Conservation (phyloP, 2,888 invertebrate genomes). For the Pyrrhosoma nymphula region DNA sequence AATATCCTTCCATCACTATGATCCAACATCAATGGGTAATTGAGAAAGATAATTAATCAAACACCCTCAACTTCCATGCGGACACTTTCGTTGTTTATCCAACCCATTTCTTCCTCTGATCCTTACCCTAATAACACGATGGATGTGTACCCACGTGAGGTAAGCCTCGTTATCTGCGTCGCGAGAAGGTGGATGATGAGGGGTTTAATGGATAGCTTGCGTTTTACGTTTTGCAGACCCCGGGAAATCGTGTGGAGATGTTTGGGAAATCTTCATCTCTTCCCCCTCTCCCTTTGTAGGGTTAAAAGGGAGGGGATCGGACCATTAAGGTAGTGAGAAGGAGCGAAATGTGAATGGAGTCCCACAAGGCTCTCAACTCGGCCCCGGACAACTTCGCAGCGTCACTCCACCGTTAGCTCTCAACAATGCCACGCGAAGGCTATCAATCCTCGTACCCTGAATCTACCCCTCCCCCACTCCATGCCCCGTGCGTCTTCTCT, state of each 20-base stretch:
- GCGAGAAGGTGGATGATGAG: background rate
- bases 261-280: background rate
- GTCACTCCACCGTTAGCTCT: background rate
- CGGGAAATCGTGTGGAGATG: background rate
- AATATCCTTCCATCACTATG: background rate
- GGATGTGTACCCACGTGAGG: background rate
- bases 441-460: background rate
- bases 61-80: background rate
- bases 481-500: background rate
- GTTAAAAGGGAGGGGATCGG: background rate
- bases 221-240: background rate
- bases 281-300: background rate
- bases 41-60: background rate
- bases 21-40: background rate
- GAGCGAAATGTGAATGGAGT: background rate
- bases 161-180: background rate
- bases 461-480: background rate
- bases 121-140: background rate
- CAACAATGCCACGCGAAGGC: background rate
- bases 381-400: background rate
- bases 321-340: background rate
- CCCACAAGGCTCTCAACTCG: background rate
- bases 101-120: no score
- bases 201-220: background rate
- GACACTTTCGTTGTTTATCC: background rate